Conservation (phyloP, 2,888 invertebrate genomes). For the Lasioglossum lativentre region DNA sequence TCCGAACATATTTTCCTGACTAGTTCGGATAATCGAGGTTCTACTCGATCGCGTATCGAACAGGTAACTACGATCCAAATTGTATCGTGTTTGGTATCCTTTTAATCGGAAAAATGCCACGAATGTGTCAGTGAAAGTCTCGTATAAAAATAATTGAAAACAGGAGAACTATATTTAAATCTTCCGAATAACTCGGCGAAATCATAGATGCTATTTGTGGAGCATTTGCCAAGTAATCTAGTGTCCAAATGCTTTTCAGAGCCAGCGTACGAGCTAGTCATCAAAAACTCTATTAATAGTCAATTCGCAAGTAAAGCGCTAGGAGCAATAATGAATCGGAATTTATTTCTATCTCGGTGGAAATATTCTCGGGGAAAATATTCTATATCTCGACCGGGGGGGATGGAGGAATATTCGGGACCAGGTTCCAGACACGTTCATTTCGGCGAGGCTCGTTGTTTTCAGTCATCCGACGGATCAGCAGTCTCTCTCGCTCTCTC, state of each 20-base stretch:
- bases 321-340: neutral
- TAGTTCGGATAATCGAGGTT: too few species aligned
- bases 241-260: neutral
- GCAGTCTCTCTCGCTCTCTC: neutral
- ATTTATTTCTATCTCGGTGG: neutral
- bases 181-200: too few species aligned
- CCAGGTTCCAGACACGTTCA: neutral
- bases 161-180: neutral
- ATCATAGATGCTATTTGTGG: neutral
- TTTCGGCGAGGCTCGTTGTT: slow-evolving; percentile 1
- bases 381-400: neutral
- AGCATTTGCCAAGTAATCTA: neutral
- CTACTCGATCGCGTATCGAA: too few species aligned
- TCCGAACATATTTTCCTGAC: too few species aligned
- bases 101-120: neutral
- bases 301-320: neutral
- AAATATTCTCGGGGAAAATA: slow-evolving; percentile 21
- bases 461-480: slow-evolving; percentile 18
- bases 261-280: neutral
- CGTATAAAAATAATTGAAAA: neutral
- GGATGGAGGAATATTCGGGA: neutral
- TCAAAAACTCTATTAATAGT: slow-evolving; percentile 1
- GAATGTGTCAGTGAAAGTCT: neutral
- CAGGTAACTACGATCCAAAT: neutral
- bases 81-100: neutral